Base-by-base conservation (phyloP, 35 echinoderm and acorn worm genomes). In the Acanthaster planci region DNA sequence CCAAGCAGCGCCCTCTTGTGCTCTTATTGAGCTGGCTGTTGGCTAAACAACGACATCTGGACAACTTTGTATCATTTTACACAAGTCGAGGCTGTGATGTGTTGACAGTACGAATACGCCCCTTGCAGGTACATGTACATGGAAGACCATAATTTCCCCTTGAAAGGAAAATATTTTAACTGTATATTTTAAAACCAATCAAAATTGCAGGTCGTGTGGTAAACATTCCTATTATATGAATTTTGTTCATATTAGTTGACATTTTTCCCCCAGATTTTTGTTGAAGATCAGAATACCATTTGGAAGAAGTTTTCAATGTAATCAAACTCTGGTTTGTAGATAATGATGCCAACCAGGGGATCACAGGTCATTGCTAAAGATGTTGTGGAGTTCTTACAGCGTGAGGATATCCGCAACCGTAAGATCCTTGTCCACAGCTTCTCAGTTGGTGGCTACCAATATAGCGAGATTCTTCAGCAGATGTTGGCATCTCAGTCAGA, bases 381-480 rank as follows among this genome's bases (percentile, higher is more conserved):
- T 54, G 94, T 97, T 4, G 94, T 92, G 3, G 76, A 78, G 12
- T 92, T 92, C 56, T 52, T 92, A 7, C 94, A 97, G 77, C 44
- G 82, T 42, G 86, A 92, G 34, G 87, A 83, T 14, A 56, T 55
- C 7, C 76, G 86, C 21, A 17, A 97, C 55, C 51, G 86, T 19
- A 90, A 86, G 10, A 86, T 97, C 59, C 32, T 97, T 7, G 94
- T 97, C 10, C 94, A 97, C 31, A 77, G 84, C 1, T 97, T 97
- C 78, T 93, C 90, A 14, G 90, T 87, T 16, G 94, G 94, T n/a
- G 94, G 84, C 0, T 97, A 97, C 50, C 86, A 92, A 21, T 97
- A 97, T 67, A 53, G 90, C 8, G 94, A 97, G 72, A 89, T 97
- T 29, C 81, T 97, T 0, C 86, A 81, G n/a, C 88, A 84, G 51